A percentile compares a stretch with the other conserved stretches of the same genome.
Evolutionary conservation across 1,140 invertebrate genomes (phyloP).

Genomic region (Heliconius congener): DNA sequence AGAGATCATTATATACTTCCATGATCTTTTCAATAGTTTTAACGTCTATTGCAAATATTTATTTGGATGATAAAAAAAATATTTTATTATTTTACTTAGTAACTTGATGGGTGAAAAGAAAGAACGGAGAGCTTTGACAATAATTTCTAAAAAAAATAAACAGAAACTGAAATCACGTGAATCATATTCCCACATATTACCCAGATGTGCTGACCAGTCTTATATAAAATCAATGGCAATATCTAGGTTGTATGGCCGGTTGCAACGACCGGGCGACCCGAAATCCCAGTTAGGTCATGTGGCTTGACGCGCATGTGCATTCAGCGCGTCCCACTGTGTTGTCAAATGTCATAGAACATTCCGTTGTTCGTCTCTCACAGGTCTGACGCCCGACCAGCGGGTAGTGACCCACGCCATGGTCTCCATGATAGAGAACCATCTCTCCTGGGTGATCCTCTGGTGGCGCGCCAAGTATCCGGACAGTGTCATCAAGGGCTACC

Average conservation of each 20-base stretch:
- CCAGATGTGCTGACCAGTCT: too few species aligned
- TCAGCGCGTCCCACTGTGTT: conserved; percentile 10
- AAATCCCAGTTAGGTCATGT: conserved; percentile 44
- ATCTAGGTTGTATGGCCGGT: conserved; percentile 1
- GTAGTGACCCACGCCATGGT: conserved; percentile 95
- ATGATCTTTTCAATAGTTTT: too few species aligned
- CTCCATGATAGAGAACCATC: conserved; percentile 96
- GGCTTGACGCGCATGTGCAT: conserved; percentile 61
- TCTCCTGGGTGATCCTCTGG: conserved; percentile 93
- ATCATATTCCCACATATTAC: too few species aligned
- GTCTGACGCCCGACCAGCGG: conserved; percentile 90
- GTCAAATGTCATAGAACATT: conserved; percentile 2
- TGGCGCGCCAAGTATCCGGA: conserved; percentile 95
- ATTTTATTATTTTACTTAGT: too few species aligned
- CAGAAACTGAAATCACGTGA: too few species aligned
- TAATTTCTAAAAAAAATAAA: too few species aligned
- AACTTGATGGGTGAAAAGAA: too few species aligned
- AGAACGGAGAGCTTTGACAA: too few species aligned
- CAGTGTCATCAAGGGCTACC: conserved; percentile 92
- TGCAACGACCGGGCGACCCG: conserved; percentile 36
- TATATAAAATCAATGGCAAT: background rate
- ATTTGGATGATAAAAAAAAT: too few species aligned
- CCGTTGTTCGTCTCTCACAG: conserved; percentile 49
- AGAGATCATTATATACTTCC: too few species aligned
- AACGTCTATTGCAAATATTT: too few species aligned